Evolutionary conservation across 2,797 vertebrate genomes (phyloP), one percentile per base, ranked within the genome.

Genomic region (Clamator glandarius): DNA sequence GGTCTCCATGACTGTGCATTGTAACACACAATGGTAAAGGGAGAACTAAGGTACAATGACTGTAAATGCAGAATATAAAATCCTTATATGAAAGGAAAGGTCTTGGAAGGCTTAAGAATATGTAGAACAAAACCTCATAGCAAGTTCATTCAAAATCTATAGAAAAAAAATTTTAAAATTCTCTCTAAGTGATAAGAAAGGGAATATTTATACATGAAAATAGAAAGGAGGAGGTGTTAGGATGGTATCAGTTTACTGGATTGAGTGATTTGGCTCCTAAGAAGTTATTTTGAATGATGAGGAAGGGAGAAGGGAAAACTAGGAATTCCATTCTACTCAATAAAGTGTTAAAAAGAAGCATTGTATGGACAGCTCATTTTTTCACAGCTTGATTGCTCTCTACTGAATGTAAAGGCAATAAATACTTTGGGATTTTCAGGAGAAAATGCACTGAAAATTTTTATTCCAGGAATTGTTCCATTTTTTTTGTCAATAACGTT

Each of bases 321-420:
- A 25, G 15, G 44, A 89, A 74, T 80, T 91, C 41, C 28, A 46
- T 85, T 92, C n/a, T 62, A 83, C 16, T 75, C 44, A 63, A 83
- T 69, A 79, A 93, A 82, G 73, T 1, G 3, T 52, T 82, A 89
- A 73, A 42, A 29, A 81, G n/a, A 92, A 84, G 15, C 28, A 57
- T 26, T 77, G 20, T 20, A 46, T 51, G 55, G 89, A 62, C 50
- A 86, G 23, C 12, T 92, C 9, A 2, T 88, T 87, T 16, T 66
- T 83, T 50, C 68, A 50, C 6, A 75, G 24, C 10, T 78, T 84
- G 46, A 86, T 81, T 90, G 46, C 51, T 86, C 69, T 69, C 58
- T 88, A 24, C 11, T 88, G 88, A 96, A 84, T 46, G 18, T 61
- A 68, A 88, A 15, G 36, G 46, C n/a, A 81, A 66, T 84, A 90